Evolutionary conservation across 2,888 invertebrate genomes (phyloP), one percentile per base, ranked within the genome.

Genomic region (Luperina nickerlii): DNA sequence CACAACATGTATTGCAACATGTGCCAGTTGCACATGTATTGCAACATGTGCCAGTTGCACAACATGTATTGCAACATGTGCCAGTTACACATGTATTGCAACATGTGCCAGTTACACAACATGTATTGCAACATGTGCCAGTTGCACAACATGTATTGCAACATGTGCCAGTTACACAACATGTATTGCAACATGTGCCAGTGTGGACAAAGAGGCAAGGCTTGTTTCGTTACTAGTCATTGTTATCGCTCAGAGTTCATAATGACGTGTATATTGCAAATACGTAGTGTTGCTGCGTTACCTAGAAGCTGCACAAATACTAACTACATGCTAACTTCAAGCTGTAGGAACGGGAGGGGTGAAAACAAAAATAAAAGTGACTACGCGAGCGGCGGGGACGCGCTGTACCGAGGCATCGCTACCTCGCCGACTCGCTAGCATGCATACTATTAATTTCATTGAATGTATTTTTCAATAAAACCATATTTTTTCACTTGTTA

Each of bases 391-490:
- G 87, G 87, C 86, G 85, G 78, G 88, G 82, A 38, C 78, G 85
- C 91, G 90, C 89, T 4, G 42, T 2, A n/a, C 84, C 69, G 6
- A 27, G 13, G 48, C 24, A 62, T 87, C 89, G 90, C 88, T 27
- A n/a, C 80, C 57, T 88, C 88, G 86, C 89, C 91, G 87, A 78
- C 84, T 85, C 89, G 88, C 90, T 89, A 92, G 95, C 96, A 95
- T 95, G 96, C 96, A 95, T 91, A 90, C 85, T 87, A 89, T 90
- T 94, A 94, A 95, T 96, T 96, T 94, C 95, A 96, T 95, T 95
- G 96, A 96, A 94, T 96, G 95, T 96, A 92, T 95, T 92, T 93
- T 94, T 96, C 96, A 96, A 96, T 95, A 96, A 96, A 96, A 95
- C 95, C 95, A 94, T 95, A 92, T 91, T 90, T 94, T 94, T 96